Percentiles rank a stretch among this genome's conserved stretches.
These are phyloP conservation scores for Chaetophractus vellerosus DNA, from an alignment of 2,797 vertebrate genomes.

Conservation along the genomic window DNA sequence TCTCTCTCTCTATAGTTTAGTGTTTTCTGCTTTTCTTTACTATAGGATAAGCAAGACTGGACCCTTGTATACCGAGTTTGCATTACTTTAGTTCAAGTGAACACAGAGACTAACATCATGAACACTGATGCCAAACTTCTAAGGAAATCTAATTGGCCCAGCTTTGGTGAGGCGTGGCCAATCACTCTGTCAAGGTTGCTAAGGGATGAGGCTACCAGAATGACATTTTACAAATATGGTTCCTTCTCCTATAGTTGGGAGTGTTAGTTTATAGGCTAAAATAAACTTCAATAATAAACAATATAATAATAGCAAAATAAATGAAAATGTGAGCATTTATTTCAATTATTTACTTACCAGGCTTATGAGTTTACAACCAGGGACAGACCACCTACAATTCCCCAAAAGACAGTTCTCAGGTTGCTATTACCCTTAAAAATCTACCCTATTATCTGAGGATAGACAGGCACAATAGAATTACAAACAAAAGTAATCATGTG, in stretches of 20 bases:
- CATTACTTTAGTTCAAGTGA: not conserved
- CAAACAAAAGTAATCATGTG: not conserved
- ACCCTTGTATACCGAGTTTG: not conserved
- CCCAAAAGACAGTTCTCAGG: not conserved
- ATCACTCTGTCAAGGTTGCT: not conserved
- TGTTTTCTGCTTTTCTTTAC: not conserved
- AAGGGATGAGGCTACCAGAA: not conserved
- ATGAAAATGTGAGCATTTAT: not conserved
- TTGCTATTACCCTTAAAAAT: not conserved
- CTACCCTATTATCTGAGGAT: not conserved
- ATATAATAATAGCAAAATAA: not conserved
- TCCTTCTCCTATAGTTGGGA: not conserved
- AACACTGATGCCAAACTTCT: not conserved
- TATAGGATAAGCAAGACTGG: not conserved
- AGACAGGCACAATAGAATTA: not conserved
- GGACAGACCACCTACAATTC: not conserved
- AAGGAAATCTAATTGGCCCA: not conserved
- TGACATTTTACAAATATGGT: not conserved
- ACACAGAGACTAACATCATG: not conserved
- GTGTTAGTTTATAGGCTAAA: not conserved
- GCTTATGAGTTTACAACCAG: not conserved
- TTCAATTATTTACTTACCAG: not conserved
- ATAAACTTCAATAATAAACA: not conserved
- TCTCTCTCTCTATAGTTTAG: not conserved
- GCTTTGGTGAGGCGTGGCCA: not conserved